Percentiles rank a stretch among this genome's conserved stretches.
Evolutionary conservation across 2,113 vertebrate species (phyloP).

Genomic region (Pagrus major): DNA sequence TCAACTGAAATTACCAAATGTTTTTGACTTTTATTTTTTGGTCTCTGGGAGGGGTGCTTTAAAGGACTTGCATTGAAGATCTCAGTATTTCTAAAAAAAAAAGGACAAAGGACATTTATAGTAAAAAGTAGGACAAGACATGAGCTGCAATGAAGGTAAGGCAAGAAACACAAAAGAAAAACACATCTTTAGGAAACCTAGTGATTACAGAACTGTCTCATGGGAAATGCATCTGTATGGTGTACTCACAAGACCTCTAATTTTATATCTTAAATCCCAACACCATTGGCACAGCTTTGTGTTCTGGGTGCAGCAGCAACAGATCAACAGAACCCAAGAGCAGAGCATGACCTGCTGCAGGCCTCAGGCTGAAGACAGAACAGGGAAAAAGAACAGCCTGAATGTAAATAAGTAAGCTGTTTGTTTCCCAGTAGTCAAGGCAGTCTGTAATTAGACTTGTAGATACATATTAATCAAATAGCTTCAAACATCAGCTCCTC

Average conservation of each 20-base stretch:
- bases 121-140: background rate
- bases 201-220: background rate
- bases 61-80: no score
- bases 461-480: background rate
- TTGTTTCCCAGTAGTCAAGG: conserved; percentile 47
- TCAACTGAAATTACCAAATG: background rate
- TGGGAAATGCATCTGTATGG: no score
- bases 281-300: background rate
- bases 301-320: background rate
- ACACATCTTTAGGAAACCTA: no score
- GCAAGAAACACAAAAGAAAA: background rate
- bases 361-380: conserved; percentile 1
- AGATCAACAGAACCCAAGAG: background rate
- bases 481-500: background rate
- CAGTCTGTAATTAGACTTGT: background rate
- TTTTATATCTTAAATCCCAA: background rate
- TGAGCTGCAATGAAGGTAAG: background rate
- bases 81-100: no score
- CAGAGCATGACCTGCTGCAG: background rate
- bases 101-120: no score
- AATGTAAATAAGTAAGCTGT: conserved; percentile 7
- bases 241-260: background rate
- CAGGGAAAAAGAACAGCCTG: background rate
- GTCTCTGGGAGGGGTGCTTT: no score
- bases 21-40: no score